phyloP scores from a whole-genome alignment of 2,797 vertebrate species.

The Oreortyx pictus region DNA sequence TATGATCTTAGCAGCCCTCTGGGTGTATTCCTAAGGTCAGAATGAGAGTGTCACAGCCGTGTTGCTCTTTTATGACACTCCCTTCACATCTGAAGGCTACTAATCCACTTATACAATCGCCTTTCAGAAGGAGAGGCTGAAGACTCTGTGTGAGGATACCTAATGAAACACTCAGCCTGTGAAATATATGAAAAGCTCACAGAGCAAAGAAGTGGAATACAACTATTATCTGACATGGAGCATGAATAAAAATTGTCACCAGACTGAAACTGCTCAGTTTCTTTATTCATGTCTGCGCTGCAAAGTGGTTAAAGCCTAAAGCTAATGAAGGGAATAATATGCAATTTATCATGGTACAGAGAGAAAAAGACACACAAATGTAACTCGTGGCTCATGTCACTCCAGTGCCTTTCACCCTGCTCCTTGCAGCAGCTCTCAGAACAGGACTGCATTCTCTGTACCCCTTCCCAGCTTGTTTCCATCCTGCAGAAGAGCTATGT shows the following conservation, averaged over 20 bases:
- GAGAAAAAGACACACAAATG: conserved; percentile 50
- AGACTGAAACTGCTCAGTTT: conserved; percentile 42
- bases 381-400: conserved; percentile 68
- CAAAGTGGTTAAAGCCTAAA: conserved; percentile 66
- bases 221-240: conserved; percentile 56
- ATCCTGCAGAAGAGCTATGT: not conserved
- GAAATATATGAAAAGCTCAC: conserved; percentile 40
- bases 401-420: conserved; percentile 65
- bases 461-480: conserved; percentile 47
- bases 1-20: conserved; percentile 50
- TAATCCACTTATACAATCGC: conserved; percentile 67
- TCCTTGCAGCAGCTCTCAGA: conserved; percentile 24
- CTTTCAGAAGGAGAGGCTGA: conserved; percentile 41
- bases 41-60: not conserved
- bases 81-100: conserved; percentile 12
- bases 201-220: conserved; percentile 45
- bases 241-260: conserved; percentile 65
- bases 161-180: conserved; percentile 38
- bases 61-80: conserved; percentile 51
- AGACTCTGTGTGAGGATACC: conserved; percentile 27
- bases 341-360: conserved; percentile 73
- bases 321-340: conserved; percentile 76
- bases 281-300: conserved; percentile 59
- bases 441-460: not conserved
- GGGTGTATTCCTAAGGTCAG: conserved; percentile 48